phyloP scores from a whole-genome alignment of 2,113 vertebrate species.

The Lepidothrix coronata region DNA sequence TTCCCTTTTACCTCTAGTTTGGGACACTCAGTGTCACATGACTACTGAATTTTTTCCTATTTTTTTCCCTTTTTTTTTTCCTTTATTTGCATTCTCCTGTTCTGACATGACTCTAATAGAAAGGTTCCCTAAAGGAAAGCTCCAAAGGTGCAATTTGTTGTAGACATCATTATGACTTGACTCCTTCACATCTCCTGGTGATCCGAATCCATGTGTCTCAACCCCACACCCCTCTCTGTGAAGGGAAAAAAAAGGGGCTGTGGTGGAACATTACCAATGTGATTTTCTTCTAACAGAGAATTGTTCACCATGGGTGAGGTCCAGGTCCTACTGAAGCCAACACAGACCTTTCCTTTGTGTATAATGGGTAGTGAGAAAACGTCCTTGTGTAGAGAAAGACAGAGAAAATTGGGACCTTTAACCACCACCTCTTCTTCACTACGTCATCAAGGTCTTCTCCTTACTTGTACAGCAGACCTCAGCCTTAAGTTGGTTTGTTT shows the following conservation, averaged over 20 bases:
- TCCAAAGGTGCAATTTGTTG: not conserved
- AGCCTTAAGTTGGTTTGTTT: not conserved
- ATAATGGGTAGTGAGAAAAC: not conserved
- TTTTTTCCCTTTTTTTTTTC: no score
- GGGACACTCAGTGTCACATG: not conserved
- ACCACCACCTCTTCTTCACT: not conserved
- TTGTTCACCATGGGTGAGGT: not conserved
- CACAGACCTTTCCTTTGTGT: not conserved
- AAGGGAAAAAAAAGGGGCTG: not conserved
- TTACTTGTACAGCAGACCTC: not conserved
- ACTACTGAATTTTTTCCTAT: not conserved
- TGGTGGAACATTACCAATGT: rapidly evolving
- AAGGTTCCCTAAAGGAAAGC: not conserved
- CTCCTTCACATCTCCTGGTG: not conserved
- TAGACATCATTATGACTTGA: not conserved
- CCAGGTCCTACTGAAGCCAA: not conserved
- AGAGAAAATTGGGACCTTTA: rapidly evolving
- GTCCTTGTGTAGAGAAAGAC: not conserved
- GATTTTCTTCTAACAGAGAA: not conserved
- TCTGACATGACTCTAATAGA: not conserved
- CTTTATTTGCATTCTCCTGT: not conserved
- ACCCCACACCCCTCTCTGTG: not conserved
- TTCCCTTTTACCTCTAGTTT: not conserved
- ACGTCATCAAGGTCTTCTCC: not conserved
- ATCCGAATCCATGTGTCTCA: not conserved